Evolutionary conservation across 1,140 invertebrate species (phyloP), one percentile per base, ranked within the genome.

Genomic region (Diplogasteroides magnus): DNA sequence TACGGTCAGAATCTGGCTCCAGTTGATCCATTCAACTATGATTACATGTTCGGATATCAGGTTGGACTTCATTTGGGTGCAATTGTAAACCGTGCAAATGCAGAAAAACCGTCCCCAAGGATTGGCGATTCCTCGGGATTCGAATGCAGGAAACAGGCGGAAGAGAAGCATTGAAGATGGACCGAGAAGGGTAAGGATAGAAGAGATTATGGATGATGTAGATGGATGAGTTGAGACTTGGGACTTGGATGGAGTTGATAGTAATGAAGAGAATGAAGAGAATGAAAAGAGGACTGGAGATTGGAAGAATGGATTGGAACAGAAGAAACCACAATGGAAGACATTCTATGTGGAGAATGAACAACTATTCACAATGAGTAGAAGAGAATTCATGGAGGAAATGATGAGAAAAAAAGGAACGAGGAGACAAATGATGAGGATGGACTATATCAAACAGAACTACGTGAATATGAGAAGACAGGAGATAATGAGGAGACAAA

Each of bases 1-100:
- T 74, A 74, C 58, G 72, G 72, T 31, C 72, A 74, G 25, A 64
- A 74, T 26, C 32, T 73, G 29, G 64, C 61, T 32, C 72, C 72
- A 13, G 67, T 74, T 25, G 72, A 74, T 28, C 72, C 72, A 2
- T 74, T 59, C 26, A 31, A 55, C 26, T 67, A 74, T 31, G 48
- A n/a, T 11, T 69, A 61, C 55, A 37, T 68, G 26, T 64, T 72
- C 27, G 63, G 60, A 27, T 64, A 70, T 60, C 61, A 70, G 37
- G 37, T 48, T 56, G 15, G 15, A 48, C 37, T 11, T 48, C 19
- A 11, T 48, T 56, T n/a, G 15, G 19, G 37, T 48, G 37, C 37
- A 48, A 19, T 48, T 19, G 37, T 48, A 48, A 48, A 11, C 6
- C 6, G 37, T 11, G 6, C 6, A 11, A 11, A 48, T 48, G 6